phyloP scores from a whole-genome alignment of 2,888 invertebrate species.

The Camptogramma bilineatum region DNA sequence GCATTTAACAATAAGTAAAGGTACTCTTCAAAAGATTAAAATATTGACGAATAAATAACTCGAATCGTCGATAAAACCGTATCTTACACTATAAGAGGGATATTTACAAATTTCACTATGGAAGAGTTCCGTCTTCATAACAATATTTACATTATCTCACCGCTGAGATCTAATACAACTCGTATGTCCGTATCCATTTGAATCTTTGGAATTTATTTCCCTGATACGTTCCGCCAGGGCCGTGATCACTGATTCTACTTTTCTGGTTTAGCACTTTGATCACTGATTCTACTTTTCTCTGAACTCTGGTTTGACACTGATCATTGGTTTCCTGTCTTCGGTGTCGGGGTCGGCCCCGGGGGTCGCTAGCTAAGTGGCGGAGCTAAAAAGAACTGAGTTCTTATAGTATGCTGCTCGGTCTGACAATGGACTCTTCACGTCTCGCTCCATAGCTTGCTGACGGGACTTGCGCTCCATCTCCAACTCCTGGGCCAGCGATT shows the following conservation, averaged over 20 bases:
- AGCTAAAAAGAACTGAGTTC: conserved; percentile 95
- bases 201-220: conserved; percentile 65
- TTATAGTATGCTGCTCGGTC: conserved; percentile 94
- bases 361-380: conserved; percentile 89
- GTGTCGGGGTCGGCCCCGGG: conserved; percentile 77
- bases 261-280: conserved; percentile 85
- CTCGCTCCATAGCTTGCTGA: conserved; percentile 91
- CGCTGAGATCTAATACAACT: conserved; percentile 64
- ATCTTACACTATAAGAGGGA: conserved; percentile 70
- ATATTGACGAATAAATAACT: conserved; percentile 81
- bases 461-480: conserved; percentile 95
- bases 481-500: conserved; percentile 93
- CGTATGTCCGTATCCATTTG: conserved; percentile 40
- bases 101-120: conserved; percentile 86
- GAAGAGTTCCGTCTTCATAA: conserved; percentile 76
- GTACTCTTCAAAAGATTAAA: conserved; percentile 81
- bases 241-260: conserved; percentile 29
- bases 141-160: conserved; percentile 83
- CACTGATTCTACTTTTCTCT: conserved; percentile 76
- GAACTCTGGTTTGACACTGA: conserved; percentile 84
- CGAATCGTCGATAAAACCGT: conserved; percentile 78
- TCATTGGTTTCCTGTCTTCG: conserved; percentile 80
- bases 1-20: conserved; percentile 82
- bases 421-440: conserved; percentile 94
- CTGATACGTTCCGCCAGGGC: conserved; percentile 72